Evolutionary conservation across 2,888 invertebrate genomes (phyloP), one percentile per base, ranked within the genome.

Genomic region (Cerceris rybyensis): DNA sequence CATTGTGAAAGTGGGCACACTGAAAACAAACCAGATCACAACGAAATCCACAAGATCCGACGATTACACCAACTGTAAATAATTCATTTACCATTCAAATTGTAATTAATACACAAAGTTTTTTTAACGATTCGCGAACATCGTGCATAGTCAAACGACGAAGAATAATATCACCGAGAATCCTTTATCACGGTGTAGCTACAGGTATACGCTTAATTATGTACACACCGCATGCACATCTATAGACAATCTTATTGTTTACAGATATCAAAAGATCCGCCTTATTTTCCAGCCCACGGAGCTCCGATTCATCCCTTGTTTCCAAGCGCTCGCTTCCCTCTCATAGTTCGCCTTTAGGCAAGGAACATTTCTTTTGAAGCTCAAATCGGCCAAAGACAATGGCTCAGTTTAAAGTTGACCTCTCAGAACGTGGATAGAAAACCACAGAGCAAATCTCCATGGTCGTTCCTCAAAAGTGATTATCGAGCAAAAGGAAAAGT

Each of bases 191-290:
- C 6, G 57, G 17, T 61, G 41, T 66, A 64, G 17, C 70, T 68
- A 78, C 66, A 39, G 69, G 58, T 63, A 72, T 73, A 69, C 74
- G 59, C 78, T 72, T 52, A 78, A 66, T 65, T 76, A 80, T 86
- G 58, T 82, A 87, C 87, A 85, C 79, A 81, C 78, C 16, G 86
- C 87, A 88, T 88, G 87, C 87, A 86, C 71, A 77, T 80, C 75
- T 83, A 83, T 83, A 78, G 84, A 85, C 83, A 84, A 69, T 60
- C 81, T 86, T 87, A 86, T 87, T 77, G 78, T 81, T 85, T 82
- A 84, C 75, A 75, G 78, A 87, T 87, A 86, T 86, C 76, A 87
- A 87, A 86, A 88, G 81, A 82, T 70, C 69, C 78, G 64, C 67
- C 67, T 46, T 75, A 66, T 67, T 55, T 46, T 41, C 63, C 50